Evolutionary conservation across 2,888 invertebrate genomes (phyloP).

Genomic region (Gymnosoma rotundatum): DNA sequence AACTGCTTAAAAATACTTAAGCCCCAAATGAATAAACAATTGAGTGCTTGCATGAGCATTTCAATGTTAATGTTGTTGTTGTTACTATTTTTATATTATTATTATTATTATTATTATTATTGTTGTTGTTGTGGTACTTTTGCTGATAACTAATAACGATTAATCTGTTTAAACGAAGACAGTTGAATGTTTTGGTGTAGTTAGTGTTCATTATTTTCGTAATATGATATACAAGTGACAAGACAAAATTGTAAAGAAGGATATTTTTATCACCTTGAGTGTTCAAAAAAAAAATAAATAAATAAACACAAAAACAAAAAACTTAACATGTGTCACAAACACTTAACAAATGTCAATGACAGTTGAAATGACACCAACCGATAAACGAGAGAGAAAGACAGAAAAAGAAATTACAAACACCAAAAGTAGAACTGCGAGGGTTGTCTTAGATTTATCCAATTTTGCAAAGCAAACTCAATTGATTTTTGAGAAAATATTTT

Average conservation of each 20-base stretch:
- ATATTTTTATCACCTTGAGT: conserved; percentile 51
- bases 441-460: background rate
- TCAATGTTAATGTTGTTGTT: too few relatives aligned
- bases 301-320: conserved; percentile 38
- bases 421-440: background rate
- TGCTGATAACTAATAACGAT: background rate
- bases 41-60: background rate
- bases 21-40: background rate
- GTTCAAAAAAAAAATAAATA: too few relatives aligned
- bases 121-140: background rate
- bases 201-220: background rate
- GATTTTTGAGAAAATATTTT: too few relatives aligned
- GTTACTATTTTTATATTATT: too few relatives aligned
- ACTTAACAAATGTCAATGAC: conserved; percentile 63
- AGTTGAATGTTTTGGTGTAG: background rate
- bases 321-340: conserved; percentile 56
- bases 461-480: too few relatives aligned
- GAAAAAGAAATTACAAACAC: conserved; percentile 5
- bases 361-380: conserved; percentile 61
- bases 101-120: too few relatives aligned
- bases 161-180: background rate
- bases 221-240: conserved; percentile 6
- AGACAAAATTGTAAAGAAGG: conserved; percentile 18
- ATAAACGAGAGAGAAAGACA: conserved; percentile 26
- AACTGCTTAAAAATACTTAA: background rate